These are phyloP conservation scores for Cryptops parisi DNA, from an alignment of 2,888 invertebrate species.

Conservation along the genomic window DNA sequence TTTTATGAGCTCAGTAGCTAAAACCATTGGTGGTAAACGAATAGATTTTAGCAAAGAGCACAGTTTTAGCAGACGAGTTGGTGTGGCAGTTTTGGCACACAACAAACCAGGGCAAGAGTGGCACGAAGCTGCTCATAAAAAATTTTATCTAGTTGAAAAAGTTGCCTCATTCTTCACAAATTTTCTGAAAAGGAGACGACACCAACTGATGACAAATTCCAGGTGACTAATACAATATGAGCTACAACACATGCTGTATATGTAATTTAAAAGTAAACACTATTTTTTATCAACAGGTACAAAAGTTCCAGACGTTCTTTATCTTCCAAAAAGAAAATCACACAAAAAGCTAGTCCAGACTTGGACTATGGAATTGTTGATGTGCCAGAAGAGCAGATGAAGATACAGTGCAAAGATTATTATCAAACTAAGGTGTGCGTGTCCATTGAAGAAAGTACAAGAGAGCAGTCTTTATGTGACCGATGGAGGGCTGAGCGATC, in stretches of 20 bases:
- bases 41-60: neutral
- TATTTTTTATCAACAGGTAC: too few species aligned
- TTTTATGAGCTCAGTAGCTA: conserved; percentile 3
- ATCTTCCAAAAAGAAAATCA: too few species aligned
- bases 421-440: neutral
- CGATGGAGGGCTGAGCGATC: neutral
- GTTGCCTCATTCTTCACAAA: too few species aligned
- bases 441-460: neutral
- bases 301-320: too few species aligned
- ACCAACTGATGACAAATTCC: too few species aligned
- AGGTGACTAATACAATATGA: too few species aligned
- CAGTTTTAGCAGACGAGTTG: neutral
- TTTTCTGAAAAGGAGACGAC: too few species aligned
- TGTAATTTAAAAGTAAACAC: neutral
- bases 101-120: neutral
- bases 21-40: conserved; percentile 1
- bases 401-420: neutral
- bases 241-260: neutral
- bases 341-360: neutral
- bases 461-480: neutral
- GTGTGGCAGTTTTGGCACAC: neutral
- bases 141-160: too few species aligned
- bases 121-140: too few species aligned
- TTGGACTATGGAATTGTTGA: neutral
- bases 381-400: neutral